These are phyloP conservation scores for Craterocephalus amniculus DNA, from an alignment of 2,797 vertebrate species.

Conservation along the genomic window DNA sequence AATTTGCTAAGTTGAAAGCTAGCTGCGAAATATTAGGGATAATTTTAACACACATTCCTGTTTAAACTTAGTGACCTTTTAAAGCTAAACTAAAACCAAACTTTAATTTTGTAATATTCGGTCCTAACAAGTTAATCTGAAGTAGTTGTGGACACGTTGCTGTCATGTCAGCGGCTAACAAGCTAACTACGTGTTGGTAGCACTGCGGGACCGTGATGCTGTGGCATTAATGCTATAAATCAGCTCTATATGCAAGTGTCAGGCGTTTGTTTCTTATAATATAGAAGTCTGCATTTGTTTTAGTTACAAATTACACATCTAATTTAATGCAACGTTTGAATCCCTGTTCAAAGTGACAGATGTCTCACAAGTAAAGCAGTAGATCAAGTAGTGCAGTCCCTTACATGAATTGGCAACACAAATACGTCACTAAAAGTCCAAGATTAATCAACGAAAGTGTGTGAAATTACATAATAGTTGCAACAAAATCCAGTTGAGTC, in stretches of 20 bases:
- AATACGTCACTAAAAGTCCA: neutral
- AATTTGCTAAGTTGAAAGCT: constrained; percentile 31
- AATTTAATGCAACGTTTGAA: neutral
- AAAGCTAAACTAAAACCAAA: fast-evolving
- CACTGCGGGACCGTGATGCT: constrained; percentile 39
- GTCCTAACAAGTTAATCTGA: constrained; percentile 6
- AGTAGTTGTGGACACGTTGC: neutral
- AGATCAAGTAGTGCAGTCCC: neutral
- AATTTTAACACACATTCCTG: neutral
- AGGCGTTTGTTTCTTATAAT: neutral
- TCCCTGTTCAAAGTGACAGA: neutral
- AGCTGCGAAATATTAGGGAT: constrained; percentile 5
- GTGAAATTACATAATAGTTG: neutral
- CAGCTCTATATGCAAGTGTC: neutral
- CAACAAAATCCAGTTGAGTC: neutral
- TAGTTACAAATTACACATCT: neutral
- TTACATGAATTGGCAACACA: neutral
- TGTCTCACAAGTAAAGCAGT: neutral
- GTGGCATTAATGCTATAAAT: constrained; percentile 2
- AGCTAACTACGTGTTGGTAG: constrained; percentile 50
- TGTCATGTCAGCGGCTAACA: constrained; percentile 52
- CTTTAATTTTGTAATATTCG: neutral
- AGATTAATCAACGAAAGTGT: neutral
- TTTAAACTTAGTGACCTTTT: neutral
- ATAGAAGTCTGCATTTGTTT: neutral